Evolutionary conservation across 1,140 invertebrate species (phyloP).

Genomic region (Heliconius hermathena): DNA sequence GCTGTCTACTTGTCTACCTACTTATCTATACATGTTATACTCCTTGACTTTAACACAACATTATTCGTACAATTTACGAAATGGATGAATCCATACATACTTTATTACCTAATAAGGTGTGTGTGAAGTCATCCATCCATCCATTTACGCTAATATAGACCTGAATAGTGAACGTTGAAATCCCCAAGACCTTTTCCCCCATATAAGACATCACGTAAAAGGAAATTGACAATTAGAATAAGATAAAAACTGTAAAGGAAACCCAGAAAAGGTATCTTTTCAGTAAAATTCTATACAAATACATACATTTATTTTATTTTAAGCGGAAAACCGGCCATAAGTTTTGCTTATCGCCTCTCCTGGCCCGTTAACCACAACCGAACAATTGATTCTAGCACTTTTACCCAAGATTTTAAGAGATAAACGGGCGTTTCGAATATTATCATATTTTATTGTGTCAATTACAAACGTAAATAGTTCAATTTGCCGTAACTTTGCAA

Average conservation of each 20-base stretch:
- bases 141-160: neutral
- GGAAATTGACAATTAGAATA: slow-evolving; percentile 20
- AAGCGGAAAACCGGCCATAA: slow-evolving; percentile 65
- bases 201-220: slow-evolving; percentile 19
- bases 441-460: slow-evolving; percentile 64
- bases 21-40: slow-evolving; percentile 10
- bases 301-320: slow-evolving; percentile 41
- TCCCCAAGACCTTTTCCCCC: neutral
- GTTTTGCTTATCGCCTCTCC: slow-evolving; percentile 71
- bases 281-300: slow-evolving; percentile 39
- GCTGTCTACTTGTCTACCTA: slow-evolving; percentile 20
- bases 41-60: neutral
- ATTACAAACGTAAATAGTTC: slow-evolving; percentile 54
- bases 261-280: slow-evolving; percentile 4
- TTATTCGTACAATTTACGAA: slow-evolving; percentile 1
- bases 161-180: neutral
- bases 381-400: slow-evolving; percentile 73
- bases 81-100: neutral
- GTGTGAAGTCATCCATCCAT: neutral
- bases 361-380: slow-evolving; percentile 67
- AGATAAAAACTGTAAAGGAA: slow-evolving; percentile 1
- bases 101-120: no score
- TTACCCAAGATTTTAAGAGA: slow-evolving; percentile 53
- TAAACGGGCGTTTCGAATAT: slow-evolving; percentile 61
- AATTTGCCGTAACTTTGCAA: slow-evolving; percentile 34